Conservation (phyloP, 2,888 invertebrate genomes). For the Fissipunctia ypsillon region DNA sequence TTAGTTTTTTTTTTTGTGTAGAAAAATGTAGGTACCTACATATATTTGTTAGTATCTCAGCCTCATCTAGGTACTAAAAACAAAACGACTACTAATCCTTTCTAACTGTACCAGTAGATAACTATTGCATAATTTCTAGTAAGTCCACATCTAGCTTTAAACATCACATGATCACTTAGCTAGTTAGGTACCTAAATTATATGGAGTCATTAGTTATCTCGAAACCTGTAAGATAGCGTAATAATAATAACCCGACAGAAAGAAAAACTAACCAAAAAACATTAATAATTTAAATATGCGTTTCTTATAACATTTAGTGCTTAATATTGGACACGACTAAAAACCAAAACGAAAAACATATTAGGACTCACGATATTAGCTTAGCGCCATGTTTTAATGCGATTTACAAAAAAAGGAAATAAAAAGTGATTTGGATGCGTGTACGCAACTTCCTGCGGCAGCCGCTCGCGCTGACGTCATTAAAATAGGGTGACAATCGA, state of each 20-base stretch:
- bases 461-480: slow-evolving; percentile 55
- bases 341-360: background rate
- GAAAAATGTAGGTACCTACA: background rate
- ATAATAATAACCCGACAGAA: slow-evolving; percentile 19
- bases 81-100: too few relatives aligned
- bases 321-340: slow-evolving; percentile 1
- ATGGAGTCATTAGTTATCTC: slow-evolving; percentile 11
- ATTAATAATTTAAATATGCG: slow-evolving; percentile 1
- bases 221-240: slow-evolving; percentile 33
- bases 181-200: background rate
- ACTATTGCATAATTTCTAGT: slow-evolving; percentile 9
- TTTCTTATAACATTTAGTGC: slow-evolving; percentile 19
- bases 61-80: too few relatives aligned
- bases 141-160: background rate
- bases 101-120: background rate
- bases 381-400: slow-evolving; percentile 31
- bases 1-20: background rate
- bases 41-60: background rate
- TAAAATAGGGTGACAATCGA: slow-evolving; percentile 64
- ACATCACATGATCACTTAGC: slow-evolving; percentile 13
- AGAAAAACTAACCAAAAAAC: slow-evolving; percentile 30
- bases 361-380: background rate
- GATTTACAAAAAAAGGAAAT: slow-evolving; percentile 65
- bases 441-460: slow-evolving; percentile 79
- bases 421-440: slow-evolving; percentile 71